A percentile compares a stretch with the other conserved stretches of the same genome.
Conservation (phyloP, 53 echinoderm and acorn worm species). For the Henricia sp. region DNA sequence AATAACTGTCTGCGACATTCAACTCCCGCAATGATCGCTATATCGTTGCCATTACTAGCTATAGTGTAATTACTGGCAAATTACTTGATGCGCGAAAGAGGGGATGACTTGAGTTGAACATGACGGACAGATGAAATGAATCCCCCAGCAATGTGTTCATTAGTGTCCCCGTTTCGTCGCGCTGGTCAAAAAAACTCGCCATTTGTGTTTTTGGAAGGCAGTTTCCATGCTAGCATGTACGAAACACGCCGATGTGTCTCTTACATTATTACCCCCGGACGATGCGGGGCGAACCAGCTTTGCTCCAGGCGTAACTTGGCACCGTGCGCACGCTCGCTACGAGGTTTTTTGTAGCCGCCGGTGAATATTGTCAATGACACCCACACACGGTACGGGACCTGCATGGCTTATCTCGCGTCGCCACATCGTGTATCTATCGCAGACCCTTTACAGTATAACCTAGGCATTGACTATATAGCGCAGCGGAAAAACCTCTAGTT, state of each 20-base stretch:
- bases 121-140: conserved; percentile 28
- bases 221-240: neutral
- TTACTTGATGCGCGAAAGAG: conserved; percentile 21
- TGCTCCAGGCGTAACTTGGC: conserved; percentile 8
- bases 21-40: too few relatives aligned
- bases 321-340: neutral
- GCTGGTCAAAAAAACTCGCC: conserved; percentile 47
- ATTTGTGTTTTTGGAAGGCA: neutral
- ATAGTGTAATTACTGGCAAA: conserved; percentile 23
- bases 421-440: neutral
- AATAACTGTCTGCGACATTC: too few relatives aligned
- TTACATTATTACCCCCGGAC: neutral
- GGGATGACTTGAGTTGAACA: conserved; percentile 16
- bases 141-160: conserved; percentile 38
- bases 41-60: too few relatives aligned
- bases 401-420: neutral
- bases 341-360: conserved; percentile 4
- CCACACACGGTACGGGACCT: neutral
- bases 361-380: neutral
- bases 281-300: neutral
- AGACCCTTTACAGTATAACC: neutral
- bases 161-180: neutral
- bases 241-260: neutral
- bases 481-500: conserved; percentile 19
- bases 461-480: conserved; percentile 5